These are phyloP conservation scores for Eucidaris tribuloides DNA, from an alignment of 35 echinoderm and acorn worm genomes.

Conservation along the genomic window DNA sequence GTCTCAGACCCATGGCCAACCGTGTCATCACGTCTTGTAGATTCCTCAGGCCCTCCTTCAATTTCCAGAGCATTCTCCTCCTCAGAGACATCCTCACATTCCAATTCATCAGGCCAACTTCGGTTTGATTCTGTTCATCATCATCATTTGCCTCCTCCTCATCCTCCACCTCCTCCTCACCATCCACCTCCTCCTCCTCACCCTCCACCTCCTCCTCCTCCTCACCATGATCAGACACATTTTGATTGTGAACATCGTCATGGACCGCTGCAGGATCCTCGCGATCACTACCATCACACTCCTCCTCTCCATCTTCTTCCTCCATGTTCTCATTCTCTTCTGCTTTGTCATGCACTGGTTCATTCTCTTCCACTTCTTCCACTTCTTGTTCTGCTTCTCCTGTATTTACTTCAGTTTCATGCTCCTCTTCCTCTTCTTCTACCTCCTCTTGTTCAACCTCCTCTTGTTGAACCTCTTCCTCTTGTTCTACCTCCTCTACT, in stretches of 20 bases:
- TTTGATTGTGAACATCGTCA: not conserved
- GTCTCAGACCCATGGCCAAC: not conserved
- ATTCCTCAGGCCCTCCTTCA: not conserved
- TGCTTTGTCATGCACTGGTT: not conserved
- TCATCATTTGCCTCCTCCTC: not conserved
- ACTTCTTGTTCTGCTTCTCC: not conserved
- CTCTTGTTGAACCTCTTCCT: not conserved
- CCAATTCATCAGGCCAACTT: not conserved
- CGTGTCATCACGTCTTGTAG: not conserved
- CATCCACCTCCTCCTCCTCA: not conserved
- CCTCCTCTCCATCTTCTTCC: slow-evolving; percentile 7
- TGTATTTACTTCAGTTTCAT: not conserved
- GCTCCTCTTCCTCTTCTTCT: not conserved
- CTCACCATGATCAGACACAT: not conserved
- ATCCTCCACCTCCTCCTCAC: not conserved
- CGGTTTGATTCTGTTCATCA: not conserved
- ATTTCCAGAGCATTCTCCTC: slow-evolving; percentile 5
- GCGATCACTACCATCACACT: not conserved
- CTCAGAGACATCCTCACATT: slow-evolving; percentile 15
- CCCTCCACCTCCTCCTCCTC: not conserved
- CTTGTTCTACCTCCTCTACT: not conserved
- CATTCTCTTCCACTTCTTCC: not conserved
- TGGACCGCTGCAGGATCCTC: not conserved
- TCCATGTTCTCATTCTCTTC: not conserved
- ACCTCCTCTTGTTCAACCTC: not conserved